Conservation (phyloP, 2,113 vertebrate species). For the Macrotis lagotis region DNA sequence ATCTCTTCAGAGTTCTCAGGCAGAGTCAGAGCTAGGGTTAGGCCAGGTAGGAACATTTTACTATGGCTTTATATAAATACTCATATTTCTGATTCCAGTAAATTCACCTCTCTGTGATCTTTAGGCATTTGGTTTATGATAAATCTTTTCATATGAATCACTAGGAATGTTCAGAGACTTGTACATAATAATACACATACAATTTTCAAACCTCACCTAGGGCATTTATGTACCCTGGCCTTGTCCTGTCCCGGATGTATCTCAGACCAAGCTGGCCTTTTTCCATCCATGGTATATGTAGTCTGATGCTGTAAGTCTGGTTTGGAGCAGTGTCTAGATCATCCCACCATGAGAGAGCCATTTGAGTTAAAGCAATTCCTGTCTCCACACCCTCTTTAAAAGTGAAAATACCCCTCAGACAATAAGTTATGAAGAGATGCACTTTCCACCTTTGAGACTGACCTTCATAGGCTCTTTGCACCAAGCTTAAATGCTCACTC, state of each 20-base stretch:
- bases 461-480: background rate
- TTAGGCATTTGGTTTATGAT: background rate
- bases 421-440: background rate
- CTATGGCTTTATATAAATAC: background rate
- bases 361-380: background rate
- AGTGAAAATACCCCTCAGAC: background rate
- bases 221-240: background rate
- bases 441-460: background rate
- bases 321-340: background rate
- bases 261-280: background rate
- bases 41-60: background rate
- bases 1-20: background rate
- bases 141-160: background rate
- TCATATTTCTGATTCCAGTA: background rate
- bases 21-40: background rate
- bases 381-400: background rate
- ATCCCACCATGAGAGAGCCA: background rate
- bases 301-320: background rate
- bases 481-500: background rate
- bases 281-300: background rate
- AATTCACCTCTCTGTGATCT: background rate
- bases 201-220: background rate
- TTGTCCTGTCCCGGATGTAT: background rate
- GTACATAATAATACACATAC: background rate
- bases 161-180: background rate